Base-by-base conservation (phyloP, 2,113 vertebrate species). In the Ceyx melanurus region DNA sequence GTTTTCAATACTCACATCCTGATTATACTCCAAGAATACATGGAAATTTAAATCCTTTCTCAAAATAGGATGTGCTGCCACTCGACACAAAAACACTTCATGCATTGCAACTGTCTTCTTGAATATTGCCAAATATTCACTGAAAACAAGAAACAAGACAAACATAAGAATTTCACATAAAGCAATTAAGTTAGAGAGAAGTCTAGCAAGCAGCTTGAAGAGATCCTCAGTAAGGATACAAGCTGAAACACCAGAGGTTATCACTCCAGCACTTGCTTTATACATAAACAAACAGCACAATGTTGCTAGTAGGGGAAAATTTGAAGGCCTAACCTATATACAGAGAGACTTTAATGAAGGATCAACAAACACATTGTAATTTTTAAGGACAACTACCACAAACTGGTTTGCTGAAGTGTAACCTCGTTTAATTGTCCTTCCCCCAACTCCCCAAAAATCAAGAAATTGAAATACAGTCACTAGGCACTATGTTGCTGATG, bases 71-170 rank as follows among this genome's bases (percentile, higher is more conserved):
- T 99, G 99, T 54, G 99, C 99, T 60, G 99, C 99, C 87, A 99
- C 99, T 2, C 99, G 99, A 95, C 99, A 99, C 84, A 99, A 98
- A 96, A 99, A 99, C 28, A 99, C 99, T 97, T 99, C 99, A 94
- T 99, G 99, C 99, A 99, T 99, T 70, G 99, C 99, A 77, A 99
- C 99, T 0, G 99, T 99, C 97, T 99, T 99, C 98, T 99, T 99
- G 93, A 99, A 99, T 98, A 99, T 99, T 94, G 99, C 99, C 98
- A 99, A 97, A 97, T 99, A 99, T 71, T 99, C 99, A 76, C 99
- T 99, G 96, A 48, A 97, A 98, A 97, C 31, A 94, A 93, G 84
- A 92, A 92, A 95, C 68, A 93, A 93, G 46, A 76, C n/a, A 81
- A 29, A 90, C 75, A 18, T 90, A 80, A 81, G 58, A 70, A 94